Conservation (phyloP, 64 coral and sea anemone genomes). For the Porites australiensis region DNA sequence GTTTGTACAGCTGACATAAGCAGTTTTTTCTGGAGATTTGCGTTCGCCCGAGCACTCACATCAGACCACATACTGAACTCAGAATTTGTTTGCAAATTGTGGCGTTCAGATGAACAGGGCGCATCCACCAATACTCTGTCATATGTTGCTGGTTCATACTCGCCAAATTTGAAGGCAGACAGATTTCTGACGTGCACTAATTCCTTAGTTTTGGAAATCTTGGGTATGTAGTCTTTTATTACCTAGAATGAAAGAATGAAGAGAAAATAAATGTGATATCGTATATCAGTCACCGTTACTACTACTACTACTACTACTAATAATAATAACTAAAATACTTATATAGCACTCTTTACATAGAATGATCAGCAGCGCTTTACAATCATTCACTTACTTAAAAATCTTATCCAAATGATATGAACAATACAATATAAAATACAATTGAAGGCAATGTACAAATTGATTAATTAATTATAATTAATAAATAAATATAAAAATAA, state of each 20-base stretch:
- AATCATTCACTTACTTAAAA: too few relatives aligned
- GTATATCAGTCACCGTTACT: not conserved
- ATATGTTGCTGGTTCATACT: slow-evolving; percentile 47
- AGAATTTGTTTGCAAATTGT: slow-evolving; percentile 60
- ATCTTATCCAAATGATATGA: too few relatives aligned
- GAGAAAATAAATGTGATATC: not conserved
- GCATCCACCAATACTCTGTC: slow-evolving; percentile 78
- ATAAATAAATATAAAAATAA: too few relatives aligned
- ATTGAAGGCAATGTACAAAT: too few relatives aligned
- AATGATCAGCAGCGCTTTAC: too few relatives aligned
- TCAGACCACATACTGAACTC: slow-evolving; percentile 72
- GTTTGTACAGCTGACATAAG: slow-evolving; percentile 49
- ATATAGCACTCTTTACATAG: too few relatives aligned
- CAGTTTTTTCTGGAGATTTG: slow-evolving; percentile 44
- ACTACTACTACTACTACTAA: too few relatives aligned
- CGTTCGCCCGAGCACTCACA: slow-evolving; percentile 25
- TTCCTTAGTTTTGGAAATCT: slow-evolving; percentile 21
- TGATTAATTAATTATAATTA: too few relatives aligned
- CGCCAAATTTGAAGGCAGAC: slow-evolving; percentile 58
- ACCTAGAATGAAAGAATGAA: slow-evolving; percentile 25
- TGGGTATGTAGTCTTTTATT: slow-evolving; percentile 63
- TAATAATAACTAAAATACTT: too few relatives aligned
- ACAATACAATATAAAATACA: too few relatives aligned
- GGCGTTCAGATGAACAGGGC: slow-evolving; percentile 76
- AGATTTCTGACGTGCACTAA: slow-evolving; percentile 5